Percentiles rank a stretch among this genome's conserved stretches.
Conservation (phyloP, 1,140 invertebrate genomes). For the Brachionus manjavacas region DNA sequence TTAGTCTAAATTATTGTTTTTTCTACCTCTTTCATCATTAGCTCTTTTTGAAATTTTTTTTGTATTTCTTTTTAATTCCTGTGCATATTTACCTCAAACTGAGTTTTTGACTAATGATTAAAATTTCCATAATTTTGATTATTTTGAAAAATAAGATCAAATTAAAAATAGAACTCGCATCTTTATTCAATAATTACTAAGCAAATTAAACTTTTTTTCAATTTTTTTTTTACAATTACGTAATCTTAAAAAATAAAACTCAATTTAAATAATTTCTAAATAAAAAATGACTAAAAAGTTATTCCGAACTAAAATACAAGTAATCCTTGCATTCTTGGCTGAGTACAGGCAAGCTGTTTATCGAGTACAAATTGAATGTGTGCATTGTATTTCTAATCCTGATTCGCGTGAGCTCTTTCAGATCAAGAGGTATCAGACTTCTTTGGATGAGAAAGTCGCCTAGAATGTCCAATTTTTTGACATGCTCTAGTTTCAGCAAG, state of each 20-base stretch:
- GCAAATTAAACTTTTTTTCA: not conserved
- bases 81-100: too few relatives aligned
- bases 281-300: not conserved
- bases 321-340: conserved; percentile 34
- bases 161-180: not conserved
- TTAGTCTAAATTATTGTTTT: too few relatives aligned
- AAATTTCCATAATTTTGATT: too few relatives aligned
- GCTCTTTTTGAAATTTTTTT: too few relatives aligned
- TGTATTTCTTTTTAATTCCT: too few relatives aligned
- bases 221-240: not conserved
- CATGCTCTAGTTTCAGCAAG: conserved; percentile 19
- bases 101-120: too few relatives aligned
- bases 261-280: not conserved
- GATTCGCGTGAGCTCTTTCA: not conserved
- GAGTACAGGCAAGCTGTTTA: not conserved
- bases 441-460: conserved; percentile 39
- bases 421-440: conserved; percentile 5
- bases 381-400: conserved; percentile 23
- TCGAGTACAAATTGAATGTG: not conserved
- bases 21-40: too few relatives aligned
- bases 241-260: not conserved
- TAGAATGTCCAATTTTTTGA: conserved; percentile 39
- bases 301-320: conserved; percentile 20
- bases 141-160: not conserved
- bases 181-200: not conserved